Evolutionary conservation across 2,888 invertebrate genomes (phyloP).

Genomic region (Thumatha senex): DNA sequence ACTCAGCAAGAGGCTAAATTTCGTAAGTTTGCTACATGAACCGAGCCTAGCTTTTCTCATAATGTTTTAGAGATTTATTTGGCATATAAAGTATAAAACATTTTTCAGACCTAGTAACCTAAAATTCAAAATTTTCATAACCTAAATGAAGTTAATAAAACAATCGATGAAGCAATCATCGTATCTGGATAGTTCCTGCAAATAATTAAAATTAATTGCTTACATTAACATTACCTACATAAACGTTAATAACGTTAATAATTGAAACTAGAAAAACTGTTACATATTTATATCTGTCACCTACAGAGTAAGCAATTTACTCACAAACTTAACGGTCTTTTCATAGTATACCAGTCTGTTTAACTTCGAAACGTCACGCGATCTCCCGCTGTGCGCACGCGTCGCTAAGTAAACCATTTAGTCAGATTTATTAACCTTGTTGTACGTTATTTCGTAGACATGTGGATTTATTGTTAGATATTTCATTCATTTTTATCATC

Average conservation of each 20-base stretch:
- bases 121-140: too few relatives aligned
- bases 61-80: too few relatives aligned
- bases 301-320: constrained; percentile 9
- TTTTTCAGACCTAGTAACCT: too few relatives aligned
- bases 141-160: too few relatives aligned
- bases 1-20: too few relatives aligned
- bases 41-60: too few relatives aligned
- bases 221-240: not conserved
- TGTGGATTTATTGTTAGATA: constrained; percentile 59
- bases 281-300: constrained; percentile 3
- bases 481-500: constrained; percentile 70
- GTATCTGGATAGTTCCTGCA: too few relatives aligned
- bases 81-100: too few relatives aligned
- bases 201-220: not conserved
- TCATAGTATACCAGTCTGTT: constrained; percentile 17
- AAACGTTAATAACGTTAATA: too few relatives aligned
- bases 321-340: constrained; percentile 11
- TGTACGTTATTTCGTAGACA: constrained; percentile 34
- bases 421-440: constrained; percentile 67
- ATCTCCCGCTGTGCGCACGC: constrained; percentile 69
- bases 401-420: constrained; percentile 64
- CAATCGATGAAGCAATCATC: too few relatives aligned
- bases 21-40: too few relatives aligned
- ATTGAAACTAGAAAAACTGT: constrained; percentile 1
- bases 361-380: constrained; percentile 20